Evolutionary conservation across 2,113 vertebrate genomes (phyloP), one percentile per base, ranked within the genome.

Genomic region (Osmerus mordax): DNA sequence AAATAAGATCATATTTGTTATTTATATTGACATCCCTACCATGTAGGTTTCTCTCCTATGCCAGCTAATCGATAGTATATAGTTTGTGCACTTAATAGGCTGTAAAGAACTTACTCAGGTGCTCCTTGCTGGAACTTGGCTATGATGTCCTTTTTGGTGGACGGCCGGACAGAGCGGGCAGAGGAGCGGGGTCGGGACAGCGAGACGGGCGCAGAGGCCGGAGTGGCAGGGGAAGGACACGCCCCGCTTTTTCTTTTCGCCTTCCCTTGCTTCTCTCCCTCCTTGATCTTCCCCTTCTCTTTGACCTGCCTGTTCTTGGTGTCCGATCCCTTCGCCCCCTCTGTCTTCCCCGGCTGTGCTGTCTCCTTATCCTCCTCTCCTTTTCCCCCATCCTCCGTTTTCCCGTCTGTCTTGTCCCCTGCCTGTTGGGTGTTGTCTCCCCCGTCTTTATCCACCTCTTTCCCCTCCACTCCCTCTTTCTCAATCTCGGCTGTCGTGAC

Each of bases 51-150:
- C 16, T 67, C 12, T 28, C n/a, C 51, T 21, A 7, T 36, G 23
- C 2, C 32, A 11, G 19, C 3, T 21, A 11, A 41, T 19, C 41
- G 1, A 63, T 3, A 47, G 7, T 21, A 1, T 7, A 66, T n/a
- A 2, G 14, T 53, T 0, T 76, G 2, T 52, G 2, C 41, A 47
- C 41, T 12, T 47, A 47, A 47, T 47, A 47, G 41, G 41, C 8
- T 0, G 19, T 29, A 16, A 36, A n/a, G 18, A 55, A 85, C 91
- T 91, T 81, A 93, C 92, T 91, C 81, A 32, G 89, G 83, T 16
- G 87, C 82, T 13, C 89, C 87, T 76, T 92, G 87, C 65, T 93
- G 89, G 72, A 93, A 93, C 77, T 92, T 93, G 68, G 91, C 92
- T 28, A 93, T 88, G 14, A 91, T 90, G 67, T 89, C 91, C 1